Evolutionary conservation across 2,888 invertebrate species (phyloP), one percentile per base, ranked within the genome.

Genomic region (Carpatolechia fugitivella): DNA sequence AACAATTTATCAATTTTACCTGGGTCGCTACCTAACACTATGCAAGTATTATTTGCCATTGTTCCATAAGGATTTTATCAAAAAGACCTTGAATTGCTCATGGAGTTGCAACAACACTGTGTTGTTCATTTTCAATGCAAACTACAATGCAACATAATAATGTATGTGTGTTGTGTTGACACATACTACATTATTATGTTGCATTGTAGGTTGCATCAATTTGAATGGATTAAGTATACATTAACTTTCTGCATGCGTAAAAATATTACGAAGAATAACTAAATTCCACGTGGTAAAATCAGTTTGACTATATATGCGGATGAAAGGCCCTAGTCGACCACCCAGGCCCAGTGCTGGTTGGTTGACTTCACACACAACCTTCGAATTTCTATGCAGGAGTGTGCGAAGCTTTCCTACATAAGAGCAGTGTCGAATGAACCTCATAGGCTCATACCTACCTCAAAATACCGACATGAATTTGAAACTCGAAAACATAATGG

Each of bases 181-280:
- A 60, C 62, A 69, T 67, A 69, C n/a, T 66, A 65, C 60, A 36
- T 54, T 56, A 56, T 66, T 68, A 66, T 65, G 60, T 31, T 18
- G 6, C 59, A 56, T 60, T 66, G 24, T 24, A 24, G 6, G 3
- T 24, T 4, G 3, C 6, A 3, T 24, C 63, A 60, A 72, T 73
- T 74, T 72, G 68, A 73, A 75, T 76, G 66, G 57, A 69, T 75
- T 72, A 66, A n/a, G n/a, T 36, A 13, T 24, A 29, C 55, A 51
- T 30, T 55, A 38, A 36, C 46, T 20, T 29, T 13, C 36, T 38
- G 35, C 33, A 44, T 46, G 55, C 50, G 46, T 51, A 50, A 55
- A 55, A 51, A 35, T 51, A 46, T 55, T 50, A 36, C 31, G 11
- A 11, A 31, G 11, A 31, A 7, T 10, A 31, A 10, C 11, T 31